Evolutionary conservation across 2,888 invertebrate species (phyloP).

Genomic region (Thereva unica): DNA sequence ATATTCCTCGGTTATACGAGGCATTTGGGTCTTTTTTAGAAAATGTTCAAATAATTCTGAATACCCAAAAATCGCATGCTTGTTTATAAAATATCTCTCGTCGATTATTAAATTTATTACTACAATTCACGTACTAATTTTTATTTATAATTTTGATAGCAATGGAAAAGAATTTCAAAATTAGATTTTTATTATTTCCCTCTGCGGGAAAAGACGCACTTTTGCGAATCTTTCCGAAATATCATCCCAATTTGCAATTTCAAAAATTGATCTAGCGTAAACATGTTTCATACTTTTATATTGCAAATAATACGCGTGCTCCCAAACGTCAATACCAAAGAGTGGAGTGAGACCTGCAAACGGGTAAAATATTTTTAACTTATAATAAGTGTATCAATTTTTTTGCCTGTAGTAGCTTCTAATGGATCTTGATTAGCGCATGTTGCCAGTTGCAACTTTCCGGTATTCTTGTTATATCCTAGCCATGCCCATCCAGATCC

Average conservation of each 20-base stretch:
- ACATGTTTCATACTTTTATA: slow-evolving; percentile 98
- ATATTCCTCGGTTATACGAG: too few relatives aligned
- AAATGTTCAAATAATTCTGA: too few relatives aligned
- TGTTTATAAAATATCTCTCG: too few relatives aligned
- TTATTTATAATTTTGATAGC: too few relatives aligned
- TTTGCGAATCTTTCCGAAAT: slow-evolving; percentile 74
- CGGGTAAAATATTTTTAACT: slow-evolving; percentile 27
- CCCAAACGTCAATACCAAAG: slow-evolving; percentile 98
- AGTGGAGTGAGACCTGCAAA: slow-evolving; percentile 74
- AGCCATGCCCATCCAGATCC: slow-evolving; percentile 99
- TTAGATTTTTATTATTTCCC: too few relatives aligned
- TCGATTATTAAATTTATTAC: too few relatives aligned
- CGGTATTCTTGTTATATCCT: slow-evolving; percentile 79
- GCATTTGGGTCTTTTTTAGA: too few relatives aligned
- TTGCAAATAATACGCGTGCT: slow-evolving; percentile 98
- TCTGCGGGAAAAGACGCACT: slow-evolving; percentile 49
- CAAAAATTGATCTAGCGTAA: slow-evolving; percentile 96
- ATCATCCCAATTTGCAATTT: slow-evolving; percentile 93
- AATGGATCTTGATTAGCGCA: slow-evolving; percentile 96
- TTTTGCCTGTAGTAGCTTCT: slow-evolving; percentile 81
- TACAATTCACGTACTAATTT: too few relatives aligned
- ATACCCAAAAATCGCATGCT: too few relatives aligned
- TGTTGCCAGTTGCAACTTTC: slow-evolving; percentile 78
- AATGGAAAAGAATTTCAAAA: too few relatives aligned
- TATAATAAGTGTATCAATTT: neutral